phyloP scores from a whole-genome alignment of 1,140 invertebrate species.

The Potamilus streckersoni region DNA sequence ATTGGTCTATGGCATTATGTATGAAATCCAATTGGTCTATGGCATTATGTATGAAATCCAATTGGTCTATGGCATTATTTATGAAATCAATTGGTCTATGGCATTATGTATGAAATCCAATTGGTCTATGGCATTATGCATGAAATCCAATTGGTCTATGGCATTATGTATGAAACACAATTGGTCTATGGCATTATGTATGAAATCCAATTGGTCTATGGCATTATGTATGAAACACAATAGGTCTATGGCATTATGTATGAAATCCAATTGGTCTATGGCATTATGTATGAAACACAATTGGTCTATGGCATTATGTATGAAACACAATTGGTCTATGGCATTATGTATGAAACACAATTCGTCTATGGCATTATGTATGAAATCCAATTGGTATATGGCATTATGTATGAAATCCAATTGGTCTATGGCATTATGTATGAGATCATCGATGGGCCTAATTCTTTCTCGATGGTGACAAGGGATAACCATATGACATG shows the following conservation, averaged over 20 bases:
- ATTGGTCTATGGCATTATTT: not conserved
- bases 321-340: no score
- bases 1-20: slow-evolving; percentile 1
- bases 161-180: slow-evolving; percentile 5
- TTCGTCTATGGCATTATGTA: slow-evolving; percentile 5
- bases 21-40: slow-evolving; percentile 1
- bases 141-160: not conserved
- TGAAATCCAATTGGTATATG: not conserved
- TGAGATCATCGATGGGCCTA: not conserved
- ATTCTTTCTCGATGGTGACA: not conserved
- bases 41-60: slow-evolving; percentile 2
- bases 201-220: not conserved
- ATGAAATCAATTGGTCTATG: not conserved
- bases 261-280: not conserved
- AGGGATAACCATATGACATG: not conserved
- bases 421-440: slow-evolving; percentile 5
- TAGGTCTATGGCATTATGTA: slow-evolving; percentile 5
- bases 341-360: slow-evolving; percentile 5
- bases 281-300: slow-evolving; percentile 5
- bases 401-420: slow-evolving; percentile 1
- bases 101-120: slow-evolving; percentile 1
- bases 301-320: slow-evolving; percentile 5
- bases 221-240: slow-evolving; percentile 5
- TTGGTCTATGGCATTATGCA: slow-evolving; percentile 3
- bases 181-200: slow-evolving; percentile 5